Evolutionary conservation across 2,113 vertebrate genomes (phyloP).

Genomic region (Larimichthys polyactis): DNA sequence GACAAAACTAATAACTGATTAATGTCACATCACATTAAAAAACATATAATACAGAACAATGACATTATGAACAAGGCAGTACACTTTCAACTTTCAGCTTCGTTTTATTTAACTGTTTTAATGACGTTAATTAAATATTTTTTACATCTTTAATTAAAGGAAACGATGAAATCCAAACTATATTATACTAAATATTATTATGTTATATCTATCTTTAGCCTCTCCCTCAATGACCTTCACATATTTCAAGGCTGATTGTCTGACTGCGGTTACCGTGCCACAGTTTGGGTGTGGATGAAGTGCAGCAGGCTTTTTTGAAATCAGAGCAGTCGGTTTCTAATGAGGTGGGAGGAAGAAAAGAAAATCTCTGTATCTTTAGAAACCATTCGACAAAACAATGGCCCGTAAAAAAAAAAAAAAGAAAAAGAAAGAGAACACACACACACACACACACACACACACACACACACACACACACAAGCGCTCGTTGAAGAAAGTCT

Average conservation of each 20-base stretch:
- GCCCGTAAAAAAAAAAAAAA: conserved; percentile 67
- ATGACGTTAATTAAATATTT: too few species aligned
- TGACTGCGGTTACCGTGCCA: conserved; percentile 42
- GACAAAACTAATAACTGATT: too few species aligned
- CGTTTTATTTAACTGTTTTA: too few species aligned
- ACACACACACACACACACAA: background rate
- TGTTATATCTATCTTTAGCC: background rate
- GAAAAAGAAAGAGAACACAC: background rate
- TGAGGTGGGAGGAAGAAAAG: conserved; percentile 62
- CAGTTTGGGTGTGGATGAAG: conserved; percentile 53
- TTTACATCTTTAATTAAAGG: too few species aligned
- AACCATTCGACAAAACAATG: conserved; percentile 84
- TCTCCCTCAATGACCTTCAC: background rate
- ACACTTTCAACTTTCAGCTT: too few species aligned
- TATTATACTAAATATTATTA: too few species aligned
- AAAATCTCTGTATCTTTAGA: conserved; percentile 78
- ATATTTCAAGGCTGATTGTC: conserved; percentile 50
- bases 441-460: too few species aligned
- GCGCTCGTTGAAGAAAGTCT: conserved; percentile 75
- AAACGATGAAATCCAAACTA: too few species aligned
- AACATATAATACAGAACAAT: too few species aligned
- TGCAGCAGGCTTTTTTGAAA: conserved; percentile 59
- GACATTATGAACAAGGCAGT: too few species aligned
- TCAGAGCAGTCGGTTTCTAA: conserved; percentile 71
- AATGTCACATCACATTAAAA: too few species aligned